These are phyloP conservation scores for Heteractis magnifica DNA, from an alignment of 92 coral and sea anemone species.

Conservation along the genomic window DNA sequence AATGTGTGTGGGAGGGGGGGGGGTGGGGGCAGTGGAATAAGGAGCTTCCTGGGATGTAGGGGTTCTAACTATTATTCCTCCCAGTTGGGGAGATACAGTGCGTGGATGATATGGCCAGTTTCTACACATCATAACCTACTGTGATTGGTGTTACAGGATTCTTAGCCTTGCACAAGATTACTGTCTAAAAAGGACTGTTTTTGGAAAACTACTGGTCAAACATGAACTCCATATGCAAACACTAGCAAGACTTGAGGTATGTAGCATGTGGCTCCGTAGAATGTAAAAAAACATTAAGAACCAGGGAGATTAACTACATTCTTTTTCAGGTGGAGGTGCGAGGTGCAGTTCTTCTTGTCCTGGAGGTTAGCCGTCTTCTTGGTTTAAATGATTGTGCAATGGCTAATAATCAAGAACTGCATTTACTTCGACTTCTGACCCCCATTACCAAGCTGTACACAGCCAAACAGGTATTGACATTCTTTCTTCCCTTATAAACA, in stretches of 20 bases:
- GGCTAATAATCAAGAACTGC: constrained; percentile 61
- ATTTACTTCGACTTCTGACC: constrained; percentile 72
- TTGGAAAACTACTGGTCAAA: constrained; percentile 69
- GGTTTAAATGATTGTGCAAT: constrained; percentile 77
- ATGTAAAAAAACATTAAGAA: neutral
- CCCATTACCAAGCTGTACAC: constrained; percentile 88
- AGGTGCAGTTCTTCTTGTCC: constrained; percentile 68
- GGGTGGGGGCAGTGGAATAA: too few relatives aligned
- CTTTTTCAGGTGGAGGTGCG: constrained; percentile 72
- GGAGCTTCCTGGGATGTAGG: too few relatives aligned
- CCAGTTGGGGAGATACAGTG: too few relatives aligned
- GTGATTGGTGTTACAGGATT: constrained; percentile 45
- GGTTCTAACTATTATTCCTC: too few relatives aligned
- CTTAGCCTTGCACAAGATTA: constrained; percentile 85
- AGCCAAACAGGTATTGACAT: constrained; percentile 77
- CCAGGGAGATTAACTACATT: too few relatives aligned
- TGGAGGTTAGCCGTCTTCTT: constrained; percentile 76
- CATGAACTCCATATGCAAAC: constrained; percentile 93
- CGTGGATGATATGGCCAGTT: neutral
- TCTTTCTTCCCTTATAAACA: too few relatives aligned
- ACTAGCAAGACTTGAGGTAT: constrained; percentile 85
- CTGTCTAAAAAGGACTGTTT: constrained; percentile 68
- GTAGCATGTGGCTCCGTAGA: neutral
- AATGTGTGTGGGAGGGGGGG: too few relatives aligned
- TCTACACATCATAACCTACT: neutral